Evolutionary conservation across 2,888 invertebrate genomes (phyloP).

Genomic region (Amphipoea lucens): DNA sequence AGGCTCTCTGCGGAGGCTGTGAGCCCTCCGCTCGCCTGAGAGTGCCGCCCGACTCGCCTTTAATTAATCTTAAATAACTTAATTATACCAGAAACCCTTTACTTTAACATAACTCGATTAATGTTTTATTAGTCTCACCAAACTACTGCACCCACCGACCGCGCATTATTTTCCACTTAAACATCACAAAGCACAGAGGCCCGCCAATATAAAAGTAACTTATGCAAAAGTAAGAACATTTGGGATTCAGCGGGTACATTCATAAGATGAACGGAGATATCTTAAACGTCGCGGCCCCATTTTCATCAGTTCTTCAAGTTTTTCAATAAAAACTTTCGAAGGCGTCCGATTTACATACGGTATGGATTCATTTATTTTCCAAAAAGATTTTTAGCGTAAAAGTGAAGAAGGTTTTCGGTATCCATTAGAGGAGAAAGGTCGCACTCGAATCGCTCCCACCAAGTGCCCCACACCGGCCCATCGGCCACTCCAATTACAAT

Average conservation of each 20-base stretch:
- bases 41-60: constrained; percentile 73
- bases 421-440: constrained; percentile 86
- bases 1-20: constrained; percentile 75
- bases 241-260: constrained; percentile 80
- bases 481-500: constrained; percentile 83
- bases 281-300: constrained; percentile 86
- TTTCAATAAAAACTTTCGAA: constrained; percentile 90
- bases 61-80: constrained; percentile 85
- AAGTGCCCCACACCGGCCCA: constrained; percentile 70
- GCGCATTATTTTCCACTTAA: constrained; percentile 44
- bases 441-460: constrained; percentile 74
- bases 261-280: constrained; percentile 83
- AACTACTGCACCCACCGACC: constrained; percentile 34
- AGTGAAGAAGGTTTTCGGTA: constrained; percentile 84
- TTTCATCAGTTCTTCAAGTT: constrained; percentile 89
- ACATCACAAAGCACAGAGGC: constrained; percentile 26
- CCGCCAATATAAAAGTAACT: constrained; percentile 63
- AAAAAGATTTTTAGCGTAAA: constrained; percentile 87
- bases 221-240: constrained; percentile 75
- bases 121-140: constrained; percentile 62
- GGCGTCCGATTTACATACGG: constrained; percentile 89
- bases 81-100: constrained; percentile 78
- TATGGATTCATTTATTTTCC: constrained; percentile 89
- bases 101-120: constrained; percentile 67
- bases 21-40: constrained; percentile 68